Conservation (phyloP, 2,888 invertebrate species). For the Didymodactylos carnosus region DNA sequence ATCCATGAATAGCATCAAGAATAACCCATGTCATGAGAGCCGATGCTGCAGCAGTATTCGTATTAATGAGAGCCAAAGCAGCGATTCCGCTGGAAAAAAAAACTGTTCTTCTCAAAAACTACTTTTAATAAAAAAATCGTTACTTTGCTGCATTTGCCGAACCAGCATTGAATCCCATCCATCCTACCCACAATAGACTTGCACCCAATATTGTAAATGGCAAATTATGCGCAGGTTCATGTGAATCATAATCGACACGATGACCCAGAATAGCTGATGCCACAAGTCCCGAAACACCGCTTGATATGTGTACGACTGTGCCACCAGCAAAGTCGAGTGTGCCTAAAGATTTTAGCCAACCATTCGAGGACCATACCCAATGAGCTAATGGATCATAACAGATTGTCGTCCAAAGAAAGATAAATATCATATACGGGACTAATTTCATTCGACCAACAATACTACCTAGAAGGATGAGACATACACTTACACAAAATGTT, state of each 20-base stretch:
- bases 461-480: too few species aligned
- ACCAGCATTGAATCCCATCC: background rate
- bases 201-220: background rate
- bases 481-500: too few species aligned
- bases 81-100: background rate
- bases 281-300: background rate
- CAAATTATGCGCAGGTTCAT: background rate
- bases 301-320: background rate
- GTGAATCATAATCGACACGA: background rate
- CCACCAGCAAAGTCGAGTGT: background rate
- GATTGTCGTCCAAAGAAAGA: background rate
- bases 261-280: background rate
- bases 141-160: background rate
- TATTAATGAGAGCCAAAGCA: background rate
- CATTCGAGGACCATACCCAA: background rate
- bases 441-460: background rate
- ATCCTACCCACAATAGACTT: background rate
- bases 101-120: background rate
- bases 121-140: background rate
- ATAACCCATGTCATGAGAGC: background rate
- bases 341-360: background rate
- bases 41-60: background rate
- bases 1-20: background rate
- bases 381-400: background rate
- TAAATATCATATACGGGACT: background rate